Evolutionary conservation across 1,140 invertebrate species (phyloP).

Genomic region (Solenopsis invicta): DNA sequence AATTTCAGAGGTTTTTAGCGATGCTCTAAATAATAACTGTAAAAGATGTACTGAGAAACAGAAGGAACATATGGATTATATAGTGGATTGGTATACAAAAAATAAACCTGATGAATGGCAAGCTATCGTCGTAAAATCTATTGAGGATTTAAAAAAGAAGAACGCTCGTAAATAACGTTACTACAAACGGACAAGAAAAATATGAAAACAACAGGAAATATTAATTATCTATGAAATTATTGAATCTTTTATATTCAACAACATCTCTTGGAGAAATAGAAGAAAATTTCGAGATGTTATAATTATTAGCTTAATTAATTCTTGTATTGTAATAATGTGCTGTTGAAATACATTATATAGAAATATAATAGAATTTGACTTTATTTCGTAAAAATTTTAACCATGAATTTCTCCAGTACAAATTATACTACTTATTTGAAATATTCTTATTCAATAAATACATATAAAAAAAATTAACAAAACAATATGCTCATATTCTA

Average conservation of each 20-base stretch:
- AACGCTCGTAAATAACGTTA: neutral
- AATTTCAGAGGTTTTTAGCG: slow-evolving; percentile 51
- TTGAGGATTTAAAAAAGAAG: slow-evolving; percentile 32
- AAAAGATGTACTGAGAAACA: slow-evolving; percentile 71
- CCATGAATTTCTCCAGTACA: neutral
- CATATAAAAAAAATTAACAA: neutral
- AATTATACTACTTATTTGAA: neutral
- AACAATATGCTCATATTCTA: neutral
- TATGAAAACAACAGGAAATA: neutral
- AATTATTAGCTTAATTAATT: neutral
- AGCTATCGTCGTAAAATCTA: slow-evolving; percentile 27
- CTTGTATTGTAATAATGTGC: neutral
- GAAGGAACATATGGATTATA: slow-evolving; percentile 31
- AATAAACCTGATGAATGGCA: slow-evolving; percentile 68
- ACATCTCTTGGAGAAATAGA: neutral
- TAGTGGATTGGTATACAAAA: slow-evolving; percentile 59
- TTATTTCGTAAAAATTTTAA: neutral
- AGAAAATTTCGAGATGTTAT: neutral
- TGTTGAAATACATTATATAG: neutral
- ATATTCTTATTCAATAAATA: neutral
- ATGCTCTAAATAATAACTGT: slow-evolving; percentile 71
- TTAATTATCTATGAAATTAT: neutral
- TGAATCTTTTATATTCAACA: neutral
- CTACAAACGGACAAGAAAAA: neutral
- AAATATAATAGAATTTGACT: neutral